These are phyloP conservation scores for Campoletis sonorensis DNA, from an alignment of 1,140 invertebrate genomes.

Conservation along the genomic window DNA sequence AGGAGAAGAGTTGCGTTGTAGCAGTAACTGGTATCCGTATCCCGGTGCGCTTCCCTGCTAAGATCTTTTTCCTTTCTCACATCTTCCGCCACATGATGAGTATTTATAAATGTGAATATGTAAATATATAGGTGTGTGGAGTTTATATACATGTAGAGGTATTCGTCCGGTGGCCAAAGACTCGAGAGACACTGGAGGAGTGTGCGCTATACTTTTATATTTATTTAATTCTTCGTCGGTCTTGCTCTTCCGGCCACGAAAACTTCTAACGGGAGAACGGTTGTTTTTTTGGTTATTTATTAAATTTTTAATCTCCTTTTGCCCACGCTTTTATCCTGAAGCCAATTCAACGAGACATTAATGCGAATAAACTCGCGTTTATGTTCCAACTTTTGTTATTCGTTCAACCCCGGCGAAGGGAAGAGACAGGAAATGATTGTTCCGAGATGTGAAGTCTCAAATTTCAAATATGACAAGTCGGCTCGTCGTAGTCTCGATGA, in stretches of 20 bases:
- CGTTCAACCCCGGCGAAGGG: background rate
- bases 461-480: no score
- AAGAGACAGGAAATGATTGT: no score
- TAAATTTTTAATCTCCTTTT: background rate
- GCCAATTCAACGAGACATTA: background rate
- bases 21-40: conserved; percentile 15
- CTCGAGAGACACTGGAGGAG: background rate
- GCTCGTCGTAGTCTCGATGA: no score
- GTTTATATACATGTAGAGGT: conserved; percentile 43
- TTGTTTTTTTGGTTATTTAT: conserved; percentile 3
- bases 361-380: background rate
- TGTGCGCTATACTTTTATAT: conserved; percentile 4
- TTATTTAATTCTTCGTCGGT: conserved; percentile 11
- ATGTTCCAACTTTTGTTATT: conserved; percentile 3
- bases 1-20: background rate
- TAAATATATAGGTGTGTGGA: no score
- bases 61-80: background rate
- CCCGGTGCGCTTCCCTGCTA: background rate
- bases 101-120: no score
- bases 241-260: background rate
- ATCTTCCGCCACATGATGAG: background rate
- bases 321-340: background rate
- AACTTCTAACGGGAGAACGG: background rate
- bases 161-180: conserved; percentile 32
- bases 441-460: no score